phyloP scores from a whole-genome alignment of 2,797 vertebrate genomes.

The Perodicticus potto region DNA sequence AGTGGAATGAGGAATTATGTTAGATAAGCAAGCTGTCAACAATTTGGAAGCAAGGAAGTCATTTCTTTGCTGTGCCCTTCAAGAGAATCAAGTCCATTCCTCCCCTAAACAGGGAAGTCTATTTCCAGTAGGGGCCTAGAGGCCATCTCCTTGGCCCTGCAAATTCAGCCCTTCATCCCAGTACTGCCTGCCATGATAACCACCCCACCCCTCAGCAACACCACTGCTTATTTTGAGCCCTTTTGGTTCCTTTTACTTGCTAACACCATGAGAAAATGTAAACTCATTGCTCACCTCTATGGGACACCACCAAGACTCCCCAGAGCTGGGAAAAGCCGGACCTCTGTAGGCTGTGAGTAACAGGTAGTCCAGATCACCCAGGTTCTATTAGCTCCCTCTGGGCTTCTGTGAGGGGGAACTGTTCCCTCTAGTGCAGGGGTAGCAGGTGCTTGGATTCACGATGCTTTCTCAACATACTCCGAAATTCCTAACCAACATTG shows the following conservation, averaged over 20 bases:
- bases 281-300: background rate
- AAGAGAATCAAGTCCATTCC: background rate
- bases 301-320: background rate
- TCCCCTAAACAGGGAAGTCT: background rate
- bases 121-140: background rate
- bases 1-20: background rate
- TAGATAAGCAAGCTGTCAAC: background rate
- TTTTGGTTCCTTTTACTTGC: background rate
- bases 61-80: background rate
- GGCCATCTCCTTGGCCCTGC: no score
- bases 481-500: background rate
- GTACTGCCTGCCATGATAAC: no score
- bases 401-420: background rate
- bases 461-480: background rate
- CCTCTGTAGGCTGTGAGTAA: background rate
- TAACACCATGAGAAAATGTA: background rate
- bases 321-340: background rate
- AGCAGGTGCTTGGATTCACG: accelerated
- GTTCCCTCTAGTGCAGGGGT: no score
- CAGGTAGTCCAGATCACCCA: background rate
- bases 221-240: background rate
- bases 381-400: background rate
- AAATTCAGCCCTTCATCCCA: background rate
- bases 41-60: background rate
- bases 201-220: accelerated